Evolutionary conservation across 2,797 vertebrate genomes (phyloP).

Genomic region (Miichthys miiuy): DNA sequence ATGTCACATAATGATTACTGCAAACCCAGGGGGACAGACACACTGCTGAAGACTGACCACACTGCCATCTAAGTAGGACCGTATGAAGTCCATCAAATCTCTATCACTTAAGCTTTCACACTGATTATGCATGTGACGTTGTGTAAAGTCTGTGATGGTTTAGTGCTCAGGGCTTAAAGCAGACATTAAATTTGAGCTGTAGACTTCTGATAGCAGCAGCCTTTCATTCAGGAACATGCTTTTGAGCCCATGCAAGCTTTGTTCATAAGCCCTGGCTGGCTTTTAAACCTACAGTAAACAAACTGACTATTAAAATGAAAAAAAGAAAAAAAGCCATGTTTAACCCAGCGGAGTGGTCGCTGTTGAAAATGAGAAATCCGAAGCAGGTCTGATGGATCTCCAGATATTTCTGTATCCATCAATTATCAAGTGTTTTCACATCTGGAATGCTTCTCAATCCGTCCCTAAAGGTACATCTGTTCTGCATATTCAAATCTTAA

Average conservation of each 20-base stretch:
- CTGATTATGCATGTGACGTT: conserved; percentile 22
- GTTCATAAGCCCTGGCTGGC: neutral
- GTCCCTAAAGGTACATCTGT: conserved; percentile 13
- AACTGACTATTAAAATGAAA: neutral
- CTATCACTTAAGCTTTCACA: conserved; percentile 18
- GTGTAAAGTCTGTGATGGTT: conserved; percentile 19
- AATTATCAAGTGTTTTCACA: conserved; percentile 9
- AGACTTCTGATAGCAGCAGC: neutral
- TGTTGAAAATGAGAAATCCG: neutral
- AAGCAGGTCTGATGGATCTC: neutral
- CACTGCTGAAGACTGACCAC: conserved; percentile 7
- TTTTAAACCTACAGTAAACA: neutral
- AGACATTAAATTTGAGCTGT: conserved; percentile 20
- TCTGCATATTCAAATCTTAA: conserved; percentile 19
- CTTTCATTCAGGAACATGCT: conserved; percentile 13
- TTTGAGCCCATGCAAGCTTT: conserved; percentile 3
- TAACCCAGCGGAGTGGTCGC: neutral
- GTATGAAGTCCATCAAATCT: conserved; percentile 25
- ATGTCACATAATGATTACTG: conserved; percentile 27
- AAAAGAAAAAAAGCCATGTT: neutral
- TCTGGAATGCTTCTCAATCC: neutral
- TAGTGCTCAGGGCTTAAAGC: neutral
- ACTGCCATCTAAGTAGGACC: conserved; percentile 3
- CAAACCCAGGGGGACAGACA: neutral
- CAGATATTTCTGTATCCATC: conserved; percentile 1